Conservation (phyloP, 2,888 invertebrate genomes). For the Netelia fuscicornis region DNA sequence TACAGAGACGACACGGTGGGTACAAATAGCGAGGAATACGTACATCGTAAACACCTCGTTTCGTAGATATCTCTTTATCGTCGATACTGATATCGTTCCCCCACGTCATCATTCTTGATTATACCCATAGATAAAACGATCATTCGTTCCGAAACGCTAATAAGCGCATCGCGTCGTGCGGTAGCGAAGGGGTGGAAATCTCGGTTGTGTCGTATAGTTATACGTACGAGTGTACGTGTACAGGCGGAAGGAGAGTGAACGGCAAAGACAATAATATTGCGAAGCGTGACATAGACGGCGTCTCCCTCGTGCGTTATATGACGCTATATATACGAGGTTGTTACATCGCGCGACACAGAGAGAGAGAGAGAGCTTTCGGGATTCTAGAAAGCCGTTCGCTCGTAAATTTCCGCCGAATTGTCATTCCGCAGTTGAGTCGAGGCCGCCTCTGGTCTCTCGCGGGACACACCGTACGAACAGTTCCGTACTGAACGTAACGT, state of each 20-base stretch:
- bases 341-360: neutral
- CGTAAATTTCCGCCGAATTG: conserved; percentile 67
- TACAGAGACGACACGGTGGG: too few species aligned
- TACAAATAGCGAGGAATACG: too few species aligned
- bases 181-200: neutral
- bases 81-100: conserved; percentile 16
- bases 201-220: neutral
- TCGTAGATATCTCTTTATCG: too few species aligned
- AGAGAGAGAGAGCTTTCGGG: conserved; percentile 52
- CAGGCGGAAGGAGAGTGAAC: neutral
- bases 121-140: conserved; percentile 45
- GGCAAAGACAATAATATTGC: neutral
- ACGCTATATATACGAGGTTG: neutral
- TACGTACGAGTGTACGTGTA: too few species aligned
- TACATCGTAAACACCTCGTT: too few species aligned
- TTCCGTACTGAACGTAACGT: conserved; percentile 59
- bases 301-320: neutral
- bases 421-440: conserved; percentile 62
- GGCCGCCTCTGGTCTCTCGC: conserved; percentile 33
- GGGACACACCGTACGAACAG: conserved; percentile 49
- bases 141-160: conserved; percentile 36
- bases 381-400: conserved; percentile 66
- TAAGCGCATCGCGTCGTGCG: conserved; percentile 25
- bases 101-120: neutral
- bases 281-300: neutral